These are phyloP conservation scores for Opisthocomus hoazin DNA, from an alignment of 2,113 vertebrate genomes.

Conservation along the genomic window DNA sequence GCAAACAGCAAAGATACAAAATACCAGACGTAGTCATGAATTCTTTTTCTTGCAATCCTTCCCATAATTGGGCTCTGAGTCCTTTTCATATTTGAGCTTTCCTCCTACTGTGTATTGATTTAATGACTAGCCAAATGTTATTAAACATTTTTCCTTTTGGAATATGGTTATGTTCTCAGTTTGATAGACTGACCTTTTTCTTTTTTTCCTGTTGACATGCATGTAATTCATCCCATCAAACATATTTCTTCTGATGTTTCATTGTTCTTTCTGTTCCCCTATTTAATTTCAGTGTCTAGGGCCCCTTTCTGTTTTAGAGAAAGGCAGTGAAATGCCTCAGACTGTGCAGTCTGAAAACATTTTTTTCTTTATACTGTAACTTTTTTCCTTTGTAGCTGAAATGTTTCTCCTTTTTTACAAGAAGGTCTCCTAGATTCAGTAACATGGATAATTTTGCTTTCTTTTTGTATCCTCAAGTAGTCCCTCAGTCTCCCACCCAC, in stretches of 20 bases:
- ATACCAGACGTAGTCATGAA: neutral
- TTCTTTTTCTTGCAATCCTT: neutral
- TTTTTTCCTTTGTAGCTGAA: neutral
- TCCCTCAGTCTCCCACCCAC: neutral
- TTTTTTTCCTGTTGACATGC: neutral
- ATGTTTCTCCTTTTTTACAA: neutral
- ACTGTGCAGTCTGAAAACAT: neutral
- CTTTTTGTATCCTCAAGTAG: neutral
- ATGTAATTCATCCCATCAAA: neutral
- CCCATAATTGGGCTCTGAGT: neutral
- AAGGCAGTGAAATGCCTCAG: neutral
- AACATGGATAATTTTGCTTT: neutral
- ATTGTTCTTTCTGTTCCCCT: neutral
- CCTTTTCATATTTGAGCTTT: neutral
- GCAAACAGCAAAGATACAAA: neutral
- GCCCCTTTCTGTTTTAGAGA: constrained; percentile 7
- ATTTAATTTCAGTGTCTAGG: neutral
- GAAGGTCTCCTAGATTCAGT: neutral
- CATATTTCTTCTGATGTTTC: neutral
- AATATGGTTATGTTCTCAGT: constrained; percentile 13
- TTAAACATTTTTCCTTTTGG: constrained; percentile 7
- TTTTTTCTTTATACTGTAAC: neutral
- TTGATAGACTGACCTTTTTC: neutral
- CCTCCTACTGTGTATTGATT: neutral
- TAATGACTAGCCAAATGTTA: neutral